A percentile compares a stretch with the other conserved stretches of the same genome.
phyloP scores from a whole-genome alignment of 2,888 invertebrate genomes.

The Hoplodrina ambigua region DNA sequence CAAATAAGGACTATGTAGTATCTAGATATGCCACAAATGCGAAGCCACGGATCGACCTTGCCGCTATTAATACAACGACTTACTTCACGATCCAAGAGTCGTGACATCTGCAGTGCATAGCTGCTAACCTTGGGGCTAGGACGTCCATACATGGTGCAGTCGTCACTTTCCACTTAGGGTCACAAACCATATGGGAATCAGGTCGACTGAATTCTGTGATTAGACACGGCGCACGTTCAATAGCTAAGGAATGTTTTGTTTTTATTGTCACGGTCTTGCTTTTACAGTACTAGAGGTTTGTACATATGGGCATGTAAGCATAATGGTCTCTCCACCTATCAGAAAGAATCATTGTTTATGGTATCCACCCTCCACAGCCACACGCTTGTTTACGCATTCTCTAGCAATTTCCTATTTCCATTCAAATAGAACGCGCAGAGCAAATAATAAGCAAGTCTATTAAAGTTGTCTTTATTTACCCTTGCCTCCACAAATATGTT shows the following conservation, averaged over 20 bases:
- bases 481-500: constrained; percentile 43
- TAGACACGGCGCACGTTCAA: constrained; percentile 42
- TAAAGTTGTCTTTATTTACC: constrained; percentile 46
- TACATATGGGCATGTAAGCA: not conserved
- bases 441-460: constrained; percentile 21
- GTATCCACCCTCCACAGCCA: not conserved
- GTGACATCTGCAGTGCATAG: constrained; percentile 75
- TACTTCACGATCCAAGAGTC: constrained; percentile 68
- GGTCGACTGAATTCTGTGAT: constrained; percentile 55
- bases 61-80: constrained; percentile 80
- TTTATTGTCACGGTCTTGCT: constrained; percentile 31
- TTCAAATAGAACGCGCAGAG: constrained; percentile 10
- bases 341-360: not conserved
- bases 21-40: constrained; percentile 57
- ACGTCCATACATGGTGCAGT: constrained; percentile 70
- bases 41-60: constrained; percentile 77
- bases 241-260: constrained; percentile 26
- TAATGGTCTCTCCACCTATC: constrained; percentile 3
- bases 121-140: constrained; percentile 70
- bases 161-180: constrained; percentile 61
- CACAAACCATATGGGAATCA: constrained; percentile 53
- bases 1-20: constrained; percentile 65
- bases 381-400: not conserved
- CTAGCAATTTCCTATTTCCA: not conserved
- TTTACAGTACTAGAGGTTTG: not conserved